These are phyloP conservation scores for Eupsittula cactorum DNA, from an alignment of 2,113 vertebrate genomes.

Conservation along the genomic window DNA sequence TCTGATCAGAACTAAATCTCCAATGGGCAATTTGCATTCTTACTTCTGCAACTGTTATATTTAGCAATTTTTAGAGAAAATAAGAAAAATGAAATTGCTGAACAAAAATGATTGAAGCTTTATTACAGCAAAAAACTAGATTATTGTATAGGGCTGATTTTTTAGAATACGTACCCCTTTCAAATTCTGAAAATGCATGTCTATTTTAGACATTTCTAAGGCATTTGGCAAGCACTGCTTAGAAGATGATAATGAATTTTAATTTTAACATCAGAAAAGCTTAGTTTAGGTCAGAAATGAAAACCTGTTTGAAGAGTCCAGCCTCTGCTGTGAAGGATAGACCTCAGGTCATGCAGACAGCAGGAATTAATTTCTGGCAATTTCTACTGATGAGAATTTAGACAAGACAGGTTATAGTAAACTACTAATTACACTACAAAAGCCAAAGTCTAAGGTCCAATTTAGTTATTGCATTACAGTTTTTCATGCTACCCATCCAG, in stretches of 20 bases:
- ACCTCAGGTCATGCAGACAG: neutral
- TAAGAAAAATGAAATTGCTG: slow-evolving; percentile 3
- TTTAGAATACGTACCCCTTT: slow-evolving; percentile 12
- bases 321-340: neutral
- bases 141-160: neutral
- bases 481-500: neutral
- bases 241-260: neutral
- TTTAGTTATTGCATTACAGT: neutral
- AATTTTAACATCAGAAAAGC: neutral
- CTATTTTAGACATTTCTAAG: slow-evolving; percentile 38
- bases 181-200: slow-evolving; percentile 24
- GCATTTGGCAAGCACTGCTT: slow-evolving; percentile 17
- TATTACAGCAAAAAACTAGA: slow-evolving; percentile 12
- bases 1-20: neutral
- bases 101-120: slow-evolving; percentile 33
- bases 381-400: neutral
- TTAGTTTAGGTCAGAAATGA: neutral
- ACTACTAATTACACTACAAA: neutral
- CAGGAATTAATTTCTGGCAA: neutral
- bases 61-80: slow-evolving; percentile 24
- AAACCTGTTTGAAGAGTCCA: neutral
- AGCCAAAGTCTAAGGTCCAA: neutral
- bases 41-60: neutral
- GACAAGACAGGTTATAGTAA: neutral
- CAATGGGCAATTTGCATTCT: neutral